Evolutionary conservation across 2,797 vertebrate species (phyloP).

Genomic region (Pangasius sanitwongsei): DNA sequence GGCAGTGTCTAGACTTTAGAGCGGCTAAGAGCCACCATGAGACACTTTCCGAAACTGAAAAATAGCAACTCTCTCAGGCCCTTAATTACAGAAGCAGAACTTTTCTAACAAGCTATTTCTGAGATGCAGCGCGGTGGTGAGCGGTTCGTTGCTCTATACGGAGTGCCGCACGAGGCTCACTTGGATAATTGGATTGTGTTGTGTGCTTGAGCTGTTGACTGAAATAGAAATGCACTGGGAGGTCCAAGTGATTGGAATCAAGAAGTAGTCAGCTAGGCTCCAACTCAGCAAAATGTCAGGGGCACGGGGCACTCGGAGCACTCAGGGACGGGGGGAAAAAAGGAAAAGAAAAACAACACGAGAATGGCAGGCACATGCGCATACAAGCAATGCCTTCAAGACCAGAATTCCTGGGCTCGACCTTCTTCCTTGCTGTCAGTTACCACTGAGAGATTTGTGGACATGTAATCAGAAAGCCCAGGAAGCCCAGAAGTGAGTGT

Average conservation of each 20-base stretch:
- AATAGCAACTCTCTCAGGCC: constrained; percentile 36
- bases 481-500: not conserved
- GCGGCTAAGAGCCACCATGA: constrained; percentile 20
- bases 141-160: constrained; percentile 27
- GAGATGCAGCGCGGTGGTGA: constrained; percentile 36
- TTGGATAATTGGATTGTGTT: constrained; percentile 72
- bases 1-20: not conserved
- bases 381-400: not conserved
- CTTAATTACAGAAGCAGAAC: constrained; percentile 54
- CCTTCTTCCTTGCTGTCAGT: constrained; percentile 20
- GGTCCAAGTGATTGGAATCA: constrained; percentile 55
- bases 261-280: constrained; percentile 50
- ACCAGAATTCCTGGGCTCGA: not conserved
- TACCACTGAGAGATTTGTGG: not conserved
- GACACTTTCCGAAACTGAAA: constrained; percentile 43
- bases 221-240: constrained; percentile 66
- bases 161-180: constrained; percentile 39
- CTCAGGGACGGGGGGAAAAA: not conserved
- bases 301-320: not conserved
- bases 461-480: not conserved
- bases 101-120: constrained; percentile 54
- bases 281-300: constrained; percentile 58
- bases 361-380: no score
- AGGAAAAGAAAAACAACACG: not conserved
- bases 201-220: constrained; percentile 70